Evolutionary conservation across 1,140 invertebrate genomes (phyloP).

Genomic region (Hyposmocoma kahamanoa): DNA sequence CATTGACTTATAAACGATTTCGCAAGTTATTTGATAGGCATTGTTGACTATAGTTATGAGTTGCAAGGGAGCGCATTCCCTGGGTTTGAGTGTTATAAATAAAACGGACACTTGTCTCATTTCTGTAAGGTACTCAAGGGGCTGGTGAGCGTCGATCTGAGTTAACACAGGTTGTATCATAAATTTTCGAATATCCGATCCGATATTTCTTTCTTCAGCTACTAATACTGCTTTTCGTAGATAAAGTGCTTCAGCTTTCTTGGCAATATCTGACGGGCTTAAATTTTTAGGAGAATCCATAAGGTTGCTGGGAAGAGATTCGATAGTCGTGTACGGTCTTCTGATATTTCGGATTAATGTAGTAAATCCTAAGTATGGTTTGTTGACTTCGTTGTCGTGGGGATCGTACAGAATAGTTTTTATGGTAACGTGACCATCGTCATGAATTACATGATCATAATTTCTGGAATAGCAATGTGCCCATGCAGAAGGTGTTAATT

Average conservation of each 20-base stretch:
- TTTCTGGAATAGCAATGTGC: conserved; percentile 68
- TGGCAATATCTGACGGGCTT: conserved; percentile 22
- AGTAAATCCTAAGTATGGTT: conserved; percentile 52
- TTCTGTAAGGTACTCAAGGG: conserved; percentile 81
- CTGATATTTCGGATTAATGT: conserved; percentile 48
- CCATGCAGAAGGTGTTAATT: conserved; percentile 69
- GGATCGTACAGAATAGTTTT: conserved; percentile 61
- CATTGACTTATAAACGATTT: conserved; percentile 68
- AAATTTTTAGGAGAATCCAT: conserved; percentile 28
- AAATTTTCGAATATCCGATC: conserved; percentile 72
- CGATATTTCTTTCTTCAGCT: conserved; percentile 59
- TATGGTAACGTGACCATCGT: conserved; percentile 51
- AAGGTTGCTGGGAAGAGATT: conserved; percentile 39
- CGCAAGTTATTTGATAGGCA: conserved; percentile 60
- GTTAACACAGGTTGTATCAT: conserved; percentile 75
- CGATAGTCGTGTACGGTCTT: conserved; percentile 38
- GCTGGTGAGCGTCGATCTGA: conserved; percentile 78
- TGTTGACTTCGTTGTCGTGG: conserved; percentile 49
- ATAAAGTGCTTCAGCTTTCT: conserved; percentile 60
- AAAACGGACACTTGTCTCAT: conserved; percentile 81
- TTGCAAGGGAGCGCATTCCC: conserved; percentile 47
- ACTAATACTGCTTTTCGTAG: conserved; percentile 58
- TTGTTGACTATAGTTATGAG: conserved; percentile 62
- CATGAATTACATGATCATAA: conserved; percentile 46
- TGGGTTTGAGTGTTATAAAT: conserved; percentile 78